Evolutionary conservation across 2,888 invertebrate species (phyloP), one percentile per base, ranked within the genome.

Genomic region (Thyatira batis): DNA sequence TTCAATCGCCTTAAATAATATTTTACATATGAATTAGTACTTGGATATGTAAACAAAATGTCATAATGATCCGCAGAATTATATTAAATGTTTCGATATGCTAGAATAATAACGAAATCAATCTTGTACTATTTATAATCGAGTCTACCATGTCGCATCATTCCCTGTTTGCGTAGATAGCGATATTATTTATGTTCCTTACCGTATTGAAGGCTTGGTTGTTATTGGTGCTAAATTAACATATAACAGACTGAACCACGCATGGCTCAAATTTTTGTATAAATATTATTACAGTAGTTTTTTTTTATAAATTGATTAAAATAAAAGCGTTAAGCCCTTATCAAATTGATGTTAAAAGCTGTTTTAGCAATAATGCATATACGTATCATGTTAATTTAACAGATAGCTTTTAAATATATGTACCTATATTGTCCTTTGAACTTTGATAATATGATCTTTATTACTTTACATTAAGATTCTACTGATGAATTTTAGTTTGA

Each of bases 101-200:
- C n/a, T n/a, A n/a, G n/a, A n/a, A n/a, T n/a, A 57, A 51, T 45
- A 23, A 49, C 49, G 45, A 30, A 51, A 46, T 52, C 20, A 50
- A 43, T n/a, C 11, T n/a, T 25, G 20, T 43, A 45, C 45, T 45
- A 46, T 8, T 52, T 52, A 52, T 13, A 10, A 59, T n/a, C n/a
- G 65, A 71, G 55, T 69, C 67, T 69, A 73, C 66, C 73, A 67
- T 85, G 83, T 89, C 85, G 87, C 87, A 81, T 87, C 89, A 89
- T 90, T 90, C 89, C 89, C 85, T 71, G 73, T 82, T 81, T 75
- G 73, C 60, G 68, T 87, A 83, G 78, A 87, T 87, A 87, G 89
- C 87, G 84, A 86, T 85, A 80, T 79, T 68, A 63, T 68, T 77
- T 46, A 25, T 48, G 20, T 73, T 79, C 83, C 65, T 60, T 84